Base-by-base conservation (phyloP, 2,797 vertebrate genomes). In the Coluber constrictor region DNA sequence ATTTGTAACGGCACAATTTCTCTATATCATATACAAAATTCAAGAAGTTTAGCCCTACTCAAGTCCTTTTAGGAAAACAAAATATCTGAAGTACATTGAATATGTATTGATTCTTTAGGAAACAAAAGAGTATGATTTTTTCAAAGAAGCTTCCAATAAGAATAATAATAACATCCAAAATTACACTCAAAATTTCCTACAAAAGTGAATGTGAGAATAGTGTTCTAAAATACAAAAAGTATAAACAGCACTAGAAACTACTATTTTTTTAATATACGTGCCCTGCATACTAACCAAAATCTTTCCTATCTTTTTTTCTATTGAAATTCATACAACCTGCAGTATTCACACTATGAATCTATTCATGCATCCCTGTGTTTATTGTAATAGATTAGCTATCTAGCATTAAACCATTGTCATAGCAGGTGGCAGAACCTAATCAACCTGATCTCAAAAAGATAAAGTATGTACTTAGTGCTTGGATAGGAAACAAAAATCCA, bases 181-280 rank as follows among this genome's bases (percentile, higher is more conserved):
- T 0, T 37, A 4, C 0, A 4, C 43, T 27, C 63, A 32, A n/a
- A 32, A 66, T 55, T 90, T 29, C 59, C 15, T 55, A 55, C n/a
- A 90, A 63, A 70, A 61, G 66, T 61, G 29, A 60, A 51, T 51
- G n/a, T 32, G 5, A 29, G 55, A 1, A 55, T 10, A 54, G 37
- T 16, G 47, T n/a, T 59, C 37, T 51, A 89, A 92, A 55, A 56
- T 9, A 32, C 4, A 89, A 83, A 92, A 32, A 70, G 23, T 29
- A 89, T 25, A 20, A 13, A 47, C 37, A 83, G 37, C 23, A 25
- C 10, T 83, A 47, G 20, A 89, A 83, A 15, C 47, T 23, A 88
- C 54, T 90, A 29, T 43, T 60, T 54, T 57, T 63, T 92, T 79
- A 92, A 89, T 43, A 79, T 16, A 23, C 25, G 27, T 54, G 43